Evolutionary conservation across 2,888 invertebrate genomes (phyloP), one percentile per base, ranked within the genome.

Genomic region (Catocala fraxini): DNA sequence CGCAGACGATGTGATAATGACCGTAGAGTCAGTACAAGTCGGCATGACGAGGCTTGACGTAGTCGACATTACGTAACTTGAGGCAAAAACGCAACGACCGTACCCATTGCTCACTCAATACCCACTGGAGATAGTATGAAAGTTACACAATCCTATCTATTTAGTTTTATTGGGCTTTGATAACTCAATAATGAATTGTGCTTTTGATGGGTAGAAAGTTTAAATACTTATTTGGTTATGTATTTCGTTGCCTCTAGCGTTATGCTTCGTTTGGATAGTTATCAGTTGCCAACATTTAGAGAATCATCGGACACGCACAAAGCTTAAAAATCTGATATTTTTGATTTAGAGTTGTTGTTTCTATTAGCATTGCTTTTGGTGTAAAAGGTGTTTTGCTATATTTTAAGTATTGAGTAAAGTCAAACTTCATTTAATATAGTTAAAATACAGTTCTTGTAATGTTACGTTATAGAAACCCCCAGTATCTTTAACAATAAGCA

Each of bases 1-100:
- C 57, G 46, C 59, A 67, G 62, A 59, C 69, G 66, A 73, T 79
- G 84, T 84, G 88, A 83, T 87, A 89, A 88, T 88, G 88, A 88
- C 87, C 84, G 80, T 68, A 75, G 81, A 81, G 71, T 66, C n/a
- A 5, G 11, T 15, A 33, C 25, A 10, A 13, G n/a, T 45, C 72
- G 74, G 78, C 84, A 77, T 86, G 81, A 82, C 82, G 79, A 74
- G 82, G 83, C 58, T 45, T 83, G 80, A 80, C 81, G 74, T 46
- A 43, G 51, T 71, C 78, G 79, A 62, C 63, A 67, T 79, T 81
- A 74, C 68, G 65, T 67, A 77, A 71, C 34, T 56, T 33, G 33
- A 13, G 55, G 65, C 64, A 71, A 75, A 75, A 75, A 75, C 60
- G 54, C 62, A 71, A 39, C 47, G 46, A 48, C 53, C 54, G 46